A percentile compares a stretch with the other conserved stretches of the same genome.
Conservation (phyloP, 2,113 vertebrate genomes). For the Pomatostomus ruficeps region DNA sequence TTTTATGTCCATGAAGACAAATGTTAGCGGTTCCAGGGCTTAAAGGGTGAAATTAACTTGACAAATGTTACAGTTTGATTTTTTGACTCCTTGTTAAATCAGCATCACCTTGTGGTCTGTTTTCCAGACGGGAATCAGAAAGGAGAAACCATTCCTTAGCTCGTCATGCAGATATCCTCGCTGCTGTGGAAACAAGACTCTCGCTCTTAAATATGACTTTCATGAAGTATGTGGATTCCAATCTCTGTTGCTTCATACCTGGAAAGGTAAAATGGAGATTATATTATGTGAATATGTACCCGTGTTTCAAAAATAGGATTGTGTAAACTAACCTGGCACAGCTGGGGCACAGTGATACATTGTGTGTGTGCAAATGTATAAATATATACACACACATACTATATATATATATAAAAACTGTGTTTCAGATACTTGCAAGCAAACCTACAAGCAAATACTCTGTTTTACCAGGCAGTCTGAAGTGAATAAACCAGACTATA, state of each 20-base stretch:
- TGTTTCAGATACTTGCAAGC: neutral
- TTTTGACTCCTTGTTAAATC: neutral
- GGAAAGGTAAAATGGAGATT: slow-evolving; percentile 84
- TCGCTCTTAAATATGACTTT: slow-evolving; percentile 99
- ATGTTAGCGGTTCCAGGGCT: neutral
- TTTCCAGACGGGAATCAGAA: slow-evolving; percentile 89
- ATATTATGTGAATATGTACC: neutral
- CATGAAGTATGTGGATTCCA: slow-evolving; percentile 99
- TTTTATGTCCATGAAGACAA: neutral
- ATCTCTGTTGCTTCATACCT: slow-evolving; percentile 98
- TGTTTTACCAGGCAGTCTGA: neutral
- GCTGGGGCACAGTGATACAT: neutral
- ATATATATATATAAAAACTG: neutral
- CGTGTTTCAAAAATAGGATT: neutral
- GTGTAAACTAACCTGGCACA: neutral
- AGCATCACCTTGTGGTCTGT: slow-evolving; percentile 5
- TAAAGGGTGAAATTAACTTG: neutral
- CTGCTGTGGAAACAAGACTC: slow-evolving; percentile 93
- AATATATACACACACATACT: too few species aligned
- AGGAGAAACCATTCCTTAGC: slow-evolving; percentile 96
- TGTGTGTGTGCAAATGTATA: rapidly evolving
- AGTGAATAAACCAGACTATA: neutral
- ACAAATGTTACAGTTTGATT: neutral
- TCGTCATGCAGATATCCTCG: slow-evolving; percentile 96
- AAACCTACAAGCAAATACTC: neutral